phyloP scores from a whole-genome alignment of 1,140 invertebrate species.

The Anagrus nilaparvatae region DNA sequence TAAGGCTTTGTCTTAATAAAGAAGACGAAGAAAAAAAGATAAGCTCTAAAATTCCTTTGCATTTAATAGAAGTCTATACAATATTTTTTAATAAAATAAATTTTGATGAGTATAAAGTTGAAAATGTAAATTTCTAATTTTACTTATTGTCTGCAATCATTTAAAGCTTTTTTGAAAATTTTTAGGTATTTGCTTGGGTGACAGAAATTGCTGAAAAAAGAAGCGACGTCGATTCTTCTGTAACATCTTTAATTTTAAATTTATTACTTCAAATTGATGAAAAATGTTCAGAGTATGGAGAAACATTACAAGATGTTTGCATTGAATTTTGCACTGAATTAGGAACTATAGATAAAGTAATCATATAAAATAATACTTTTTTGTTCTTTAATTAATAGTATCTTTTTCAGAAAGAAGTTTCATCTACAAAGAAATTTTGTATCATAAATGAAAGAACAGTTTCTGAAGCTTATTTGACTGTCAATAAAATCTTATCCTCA shows the following conservation, averaged over 20 bases:
- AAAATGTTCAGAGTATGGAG: slow-evolving; percentile 22
- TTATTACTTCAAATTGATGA: slow-evolving; percentile 33
- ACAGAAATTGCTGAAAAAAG: slow-evolving; percentile 29
- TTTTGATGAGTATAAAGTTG: slow-evolving; percentile 9
- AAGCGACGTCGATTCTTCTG: slow-evolving; percentile 22
- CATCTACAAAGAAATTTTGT: slow-evolving; percentile 23
- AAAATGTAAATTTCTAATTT: slow-evolving; percentile 8
- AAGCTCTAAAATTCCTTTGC: slow-evolving; percentile 30
- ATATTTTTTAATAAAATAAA: slow-evolving; percentile 29
- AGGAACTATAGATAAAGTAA: slow-evolving; percentile 35
- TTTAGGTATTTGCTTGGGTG: slow-evolving; percentile 37
- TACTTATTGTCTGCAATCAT: slow-evolving; percentile 1
- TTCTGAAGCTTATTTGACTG: slow-evolving; percentile 27
- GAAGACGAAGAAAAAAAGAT: slow-evolving; percentile 26
- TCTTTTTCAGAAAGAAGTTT: slow-evolving; percentile 21
- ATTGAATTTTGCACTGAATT: slow-evolving; percentile 31
- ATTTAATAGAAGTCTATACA: slow-evolving; percentile 35
- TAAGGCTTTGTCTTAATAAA: slow-evolving; percentile 21
- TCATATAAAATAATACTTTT: slow-evolving; percentile 8
- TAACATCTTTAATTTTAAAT: slow-evolving; percentile 26
- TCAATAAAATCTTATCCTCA: slow-evolving; percentile 34
- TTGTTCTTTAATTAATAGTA: slow-evolving; percentile 8
- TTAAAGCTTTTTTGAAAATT: slow-evolving; percentile 8
- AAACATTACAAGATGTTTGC: slow-evolving; percentile 34
- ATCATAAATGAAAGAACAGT: slow-evolving; percentile 33